Evolutionary conservation across 1,140 invertebrate genomes (phyloP).

Genomic region (Hyphantria cunea): DNA sequence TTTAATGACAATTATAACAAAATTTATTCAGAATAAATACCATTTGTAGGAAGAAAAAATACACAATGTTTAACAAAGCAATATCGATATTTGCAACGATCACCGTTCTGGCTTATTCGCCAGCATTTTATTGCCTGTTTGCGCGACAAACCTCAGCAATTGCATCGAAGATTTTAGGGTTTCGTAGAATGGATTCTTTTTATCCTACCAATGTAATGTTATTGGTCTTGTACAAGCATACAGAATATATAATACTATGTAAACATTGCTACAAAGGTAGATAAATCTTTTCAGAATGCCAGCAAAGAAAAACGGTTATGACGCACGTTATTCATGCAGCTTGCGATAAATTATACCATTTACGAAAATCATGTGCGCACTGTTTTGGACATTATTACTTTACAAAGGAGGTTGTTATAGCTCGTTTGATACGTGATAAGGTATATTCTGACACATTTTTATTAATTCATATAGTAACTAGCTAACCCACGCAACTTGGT

Average conservation of each 20-base stretch:
- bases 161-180: conserved; percentile 39
- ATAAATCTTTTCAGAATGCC: conserved; percentile 28
- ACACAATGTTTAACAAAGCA: conserved; percentile 21
- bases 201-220: conserved; percentile 36
- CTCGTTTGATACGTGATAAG: not conserved
- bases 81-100: conserved; percentile 34
- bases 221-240: conserved; percentile 30
- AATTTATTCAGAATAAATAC: not conserved
- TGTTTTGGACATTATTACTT: not conserved
- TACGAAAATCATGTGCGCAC: conserved; percentile 10
- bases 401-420: not conserved
- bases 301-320: conserved; percentile 19
- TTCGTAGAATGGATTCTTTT: conserved; percentile 39
- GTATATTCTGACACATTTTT: not conserved
- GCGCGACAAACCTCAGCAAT: conserved; percentile 43
- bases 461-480: not conserved
- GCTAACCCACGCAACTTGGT: no score
- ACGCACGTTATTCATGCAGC: conserved; percentile 9
- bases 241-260: conserved; percentile 39
- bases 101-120: conserved; percentile 37
- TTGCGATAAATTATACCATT: conserved; percentile 3
- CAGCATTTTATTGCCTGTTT: conserved; percentile 40
- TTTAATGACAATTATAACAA: conserved; percentile 6
- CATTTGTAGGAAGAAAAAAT: conserved; percentile 16
- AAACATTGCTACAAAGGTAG: conserved; percentile 36